These are phyloP conservation scores for Galeopterus variegatus DNA, from an alignment of 2,113 vertebrate species.

Conservation along the genomic window DNA sequence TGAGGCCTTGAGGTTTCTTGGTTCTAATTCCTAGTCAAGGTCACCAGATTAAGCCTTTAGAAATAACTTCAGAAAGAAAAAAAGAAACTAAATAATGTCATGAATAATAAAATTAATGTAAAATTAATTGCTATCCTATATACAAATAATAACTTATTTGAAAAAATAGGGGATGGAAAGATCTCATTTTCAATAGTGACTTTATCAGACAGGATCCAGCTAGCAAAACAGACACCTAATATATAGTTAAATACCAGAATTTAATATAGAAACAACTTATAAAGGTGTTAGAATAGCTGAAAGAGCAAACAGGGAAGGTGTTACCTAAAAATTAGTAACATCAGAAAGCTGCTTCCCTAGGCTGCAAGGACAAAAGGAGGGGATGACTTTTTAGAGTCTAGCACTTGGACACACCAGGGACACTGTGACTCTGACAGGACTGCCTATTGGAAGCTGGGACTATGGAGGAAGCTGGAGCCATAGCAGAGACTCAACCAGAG, in stretches of 20 bases:
- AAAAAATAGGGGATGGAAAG: neutral
- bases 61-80: constrained; percentile 11
- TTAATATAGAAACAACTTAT: constrained; percentile 3
- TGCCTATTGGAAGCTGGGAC: neutral
- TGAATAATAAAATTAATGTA: neutral
- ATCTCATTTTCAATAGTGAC: neutral
- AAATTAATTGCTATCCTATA: neutral
- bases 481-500: neutral
- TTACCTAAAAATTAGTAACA: constrained; percentile 5
- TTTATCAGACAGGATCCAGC: neutral
- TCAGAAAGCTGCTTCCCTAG: neutral
- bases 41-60: neutral
- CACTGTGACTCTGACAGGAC: neutral
- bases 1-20: neutral
- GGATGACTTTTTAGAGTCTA: neutral
- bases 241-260: neutral
- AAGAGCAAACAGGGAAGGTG: neutral
- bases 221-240: neutral
- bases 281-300: neutral
- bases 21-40: constrained; percentile 2
- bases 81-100: neutral
- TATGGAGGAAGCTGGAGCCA: neutral
- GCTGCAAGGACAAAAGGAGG: neutral
- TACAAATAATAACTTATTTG: constrained; percentile 19
- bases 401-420: neutral